Conservation (phyloP, 2,888 invertebrate genomes). For the Blera fallax region DNA sequence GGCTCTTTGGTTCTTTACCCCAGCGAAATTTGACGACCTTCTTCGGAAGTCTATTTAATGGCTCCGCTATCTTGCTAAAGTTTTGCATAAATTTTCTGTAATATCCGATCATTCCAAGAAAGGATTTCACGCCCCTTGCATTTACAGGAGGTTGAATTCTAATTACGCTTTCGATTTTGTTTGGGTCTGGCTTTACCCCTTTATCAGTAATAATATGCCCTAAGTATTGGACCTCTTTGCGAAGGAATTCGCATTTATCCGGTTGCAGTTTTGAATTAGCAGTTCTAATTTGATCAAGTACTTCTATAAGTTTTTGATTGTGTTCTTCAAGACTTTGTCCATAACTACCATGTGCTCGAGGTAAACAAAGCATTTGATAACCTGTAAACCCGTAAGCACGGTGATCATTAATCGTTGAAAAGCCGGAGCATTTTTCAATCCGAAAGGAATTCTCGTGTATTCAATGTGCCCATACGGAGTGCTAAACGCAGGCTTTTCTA, state of each 20-base stretch:
- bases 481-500: not conserved
- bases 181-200: too few species aligned
- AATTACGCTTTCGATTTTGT: not conserved
- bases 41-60: constrained; percentile 59
- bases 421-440: not conserved
- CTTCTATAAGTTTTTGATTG: not conserved
- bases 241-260: too few species aligned
- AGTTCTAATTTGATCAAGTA: not conserved
- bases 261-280: not conserved
- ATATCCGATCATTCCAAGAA: constrained; percentile 72
- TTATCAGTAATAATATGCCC: too few species aligned
- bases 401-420: too few species aligned
- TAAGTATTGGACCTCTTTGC: too few species aligned
- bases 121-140: not conserved
- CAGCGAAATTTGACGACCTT: constrained; percentile 62
- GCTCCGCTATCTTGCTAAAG: constrained; percentile 66
- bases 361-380: too few species aligned
- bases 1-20: constrained; percentile 21
- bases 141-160: not conserved
- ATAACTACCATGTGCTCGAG: too few species aligned
- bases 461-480: not conserved
- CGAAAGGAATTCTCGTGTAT: not conserved
- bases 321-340: too few species aligned
- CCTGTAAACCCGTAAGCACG: too few species aligned
- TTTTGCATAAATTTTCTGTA: constrained; percentile 70